phyloP scores from a whole-genome alignment of 2,113 vertebrate species.

The Pelecanoides urinatrix region DNA sequence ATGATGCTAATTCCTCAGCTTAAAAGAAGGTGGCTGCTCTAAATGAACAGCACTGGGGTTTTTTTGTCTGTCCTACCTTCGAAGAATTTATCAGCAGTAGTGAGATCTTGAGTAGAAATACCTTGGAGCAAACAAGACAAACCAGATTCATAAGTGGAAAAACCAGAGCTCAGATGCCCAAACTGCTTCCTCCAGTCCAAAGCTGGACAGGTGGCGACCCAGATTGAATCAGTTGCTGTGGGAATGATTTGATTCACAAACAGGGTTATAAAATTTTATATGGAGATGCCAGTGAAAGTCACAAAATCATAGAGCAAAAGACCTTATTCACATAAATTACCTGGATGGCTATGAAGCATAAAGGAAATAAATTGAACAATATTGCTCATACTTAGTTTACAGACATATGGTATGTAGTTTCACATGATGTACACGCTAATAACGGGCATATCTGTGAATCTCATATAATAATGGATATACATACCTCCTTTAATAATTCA shows the following conservation, averaged over 20 bases:
- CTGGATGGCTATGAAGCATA: slow-evolving; percentile 70
- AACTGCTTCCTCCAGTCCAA: slow-evolving; percentile 51
- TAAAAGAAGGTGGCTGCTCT: neutral
- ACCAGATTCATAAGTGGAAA: slow-evolving; percentile 14
- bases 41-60: neutral
- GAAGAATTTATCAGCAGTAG: neutral
- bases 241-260: slow-evolving; percentile 80
- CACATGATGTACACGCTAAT: too few relatives aligned
- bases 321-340: slow-evolving; percentile 75
- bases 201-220: slow-evolving; percentile 76
- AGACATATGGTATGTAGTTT: too few relatives aligned
- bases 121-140: neutral
- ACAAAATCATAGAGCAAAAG: slow-evolving; percentile 74
- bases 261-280: slow-evolving; percentile 83
- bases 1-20: neutral
- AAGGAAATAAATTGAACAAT: slow-evolving; percentile 69
- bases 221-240: slow-evolving; percentile 78
- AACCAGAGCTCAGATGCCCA: slow-evolving; percentile 39
- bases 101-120: neutral
- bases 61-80: neutral
- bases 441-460: too few relatives aligned
- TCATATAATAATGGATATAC: too few relatives aligned
- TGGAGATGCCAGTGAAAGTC: slow-evolving; percentile 72
- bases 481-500: too few relatives aligned
- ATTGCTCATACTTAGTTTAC: too few relatives aligned